Base-by-base conservation (phyloP, 2,888 invertebrate species). In the Drosophila heteroneura region DNA sequence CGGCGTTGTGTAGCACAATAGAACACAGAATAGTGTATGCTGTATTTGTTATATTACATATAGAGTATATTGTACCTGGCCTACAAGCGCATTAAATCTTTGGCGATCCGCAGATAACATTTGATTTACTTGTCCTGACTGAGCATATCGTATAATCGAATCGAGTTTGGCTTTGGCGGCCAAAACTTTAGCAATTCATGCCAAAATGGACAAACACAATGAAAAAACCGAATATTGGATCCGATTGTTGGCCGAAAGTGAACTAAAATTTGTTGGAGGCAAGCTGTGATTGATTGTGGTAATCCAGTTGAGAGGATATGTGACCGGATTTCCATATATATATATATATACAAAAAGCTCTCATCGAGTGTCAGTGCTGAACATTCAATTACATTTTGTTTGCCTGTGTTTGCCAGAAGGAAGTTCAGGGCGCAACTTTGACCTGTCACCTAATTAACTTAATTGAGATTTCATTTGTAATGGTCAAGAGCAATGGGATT, bases 111-210 rank as follows among this genome's bases (percentile, higher is more conserved):
- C 28, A 58, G 30, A 58, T 30, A 30, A 22, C n/a, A 58, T 41
- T 16, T 10, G 5, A 30, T 26, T 35, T 35, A 19, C 2, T 26
- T n/a, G n/a, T 33, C 22, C 54, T 35, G 35, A 33, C 54, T 33
- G 69, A 22, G 68, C 35, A 35, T 83, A 75, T 85, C 81, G 72
- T 69, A 60, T 81, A 81, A 72, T 83, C 59, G 70, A 83, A 72
- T 75, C 67, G 61, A 51, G 53, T 57, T 74, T 47, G 62, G 63
- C 39, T 66, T 53, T 79, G 69, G 67, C 47, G 47, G 14, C 5
- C 1, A 61, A 54, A 59, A 65, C 64, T 70, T 65, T 81, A 61
- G 47, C 62, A 66, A 69, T 80, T 70, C 65, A 82, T 30, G 57
- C 39, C 37, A 16, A 56, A 66, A 57, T 51, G 52, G 47, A 5